A percentile compares a stretch with the other conserved stretches of the same genome.
Evolutionary conservation across 1,140 invertebrate genomes (phyloP).

Genomic region (Tyrophagus putrescentiae): DNA sequence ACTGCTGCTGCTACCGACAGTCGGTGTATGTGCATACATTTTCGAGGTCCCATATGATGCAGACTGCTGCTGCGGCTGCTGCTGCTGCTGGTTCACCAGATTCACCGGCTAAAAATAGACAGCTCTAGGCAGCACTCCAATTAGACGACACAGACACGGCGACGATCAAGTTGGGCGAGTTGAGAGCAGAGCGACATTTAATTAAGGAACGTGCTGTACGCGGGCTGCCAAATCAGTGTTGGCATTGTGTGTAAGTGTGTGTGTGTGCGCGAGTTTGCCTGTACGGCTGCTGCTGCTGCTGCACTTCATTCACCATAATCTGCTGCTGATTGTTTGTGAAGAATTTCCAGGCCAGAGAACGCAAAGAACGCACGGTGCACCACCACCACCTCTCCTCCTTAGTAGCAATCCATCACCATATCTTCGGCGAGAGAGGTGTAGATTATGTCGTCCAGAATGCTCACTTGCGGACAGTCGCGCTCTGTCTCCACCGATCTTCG

Average conservation of each 20-base stretch:
- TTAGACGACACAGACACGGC: background rate
- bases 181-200: too few species aligned
- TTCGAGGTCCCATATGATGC: too few species aligned
- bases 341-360: background rate
- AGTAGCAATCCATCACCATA: conserved; percentile 13
- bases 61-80: too few species aligned
- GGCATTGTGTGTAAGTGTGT: background rate
- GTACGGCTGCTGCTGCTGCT: background rate
- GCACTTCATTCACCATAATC: background rate
- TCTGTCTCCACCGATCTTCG: background rate
- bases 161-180: too few species aligned
- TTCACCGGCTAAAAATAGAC: too few species aligned
- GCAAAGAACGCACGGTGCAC: background rate
- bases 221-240: background rate
- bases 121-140: background rate
- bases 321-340: background rate
- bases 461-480: background rate
- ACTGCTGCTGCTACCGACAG: too few species aligned
- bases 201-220: background rate
- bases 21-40: too few species aligned
- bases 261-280: background rate
- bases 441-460: background rate
- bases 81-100: too few species aligned
- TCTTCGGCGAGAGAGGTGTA: background rate
- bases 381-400: background rate